Evolutionary conservation across 2,113 vertebrate genomes (phyloP).

Genomic region (Pseudopipra pipra): DNA sequence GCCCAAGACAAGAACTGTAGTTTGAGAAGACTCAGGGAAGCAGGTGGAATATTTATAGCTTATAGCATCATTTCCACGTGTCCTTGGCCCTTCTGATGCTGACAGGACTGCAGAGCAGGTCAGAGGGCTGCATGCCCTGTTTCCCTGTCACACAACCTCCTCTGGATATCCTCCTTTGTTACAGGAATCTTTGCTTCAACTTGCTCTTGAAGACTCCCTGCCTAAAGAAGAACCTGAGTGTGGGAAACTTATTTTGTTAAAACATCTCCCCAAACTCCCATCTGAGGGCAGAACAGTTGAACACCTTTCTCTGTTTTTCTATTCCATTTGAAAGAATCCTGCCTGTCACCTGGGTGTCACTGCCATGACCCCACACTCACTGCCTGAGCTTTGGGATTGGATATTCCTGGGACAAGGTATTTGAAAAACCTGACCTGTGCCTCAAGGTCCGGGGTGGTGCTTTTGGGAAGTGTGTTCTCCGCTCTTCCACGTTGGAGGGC

Average conservation of each 20-base stretch:
- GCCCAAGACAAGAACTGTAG: neutral
- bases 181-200: neutral
- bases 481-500: neutral
- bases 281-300: neutral
- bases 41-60: constrained; percentile 8
- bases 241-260: neutral
- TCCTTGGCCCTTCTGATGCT: neutral
- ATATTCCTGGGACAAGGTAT: neutral
- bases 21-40: neutral
- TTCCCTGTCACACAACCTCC: neutral
- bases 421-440: neutral
- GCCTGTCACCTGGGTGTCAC: neutral
- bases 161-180: neutral
- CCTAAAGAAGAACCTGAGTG: neutral
- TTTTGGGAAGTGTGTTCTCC: neutral
- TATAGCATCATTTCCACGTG: neutral
- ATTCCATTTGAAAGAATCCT: neutral
- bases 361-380: neutral
- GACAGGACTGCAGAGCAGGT: neutral
- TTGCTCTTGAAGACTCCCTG: neutral
- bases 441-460: neutral
- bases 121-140: neutral
- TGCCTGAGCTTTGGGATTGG: neutral
- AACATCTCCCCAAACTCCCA: neutral
- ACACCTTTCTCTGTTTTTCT: neutral